Conservation (phyloP, 2,888 invertebrate species). For the Rugalucina vietnamica region DNA sequence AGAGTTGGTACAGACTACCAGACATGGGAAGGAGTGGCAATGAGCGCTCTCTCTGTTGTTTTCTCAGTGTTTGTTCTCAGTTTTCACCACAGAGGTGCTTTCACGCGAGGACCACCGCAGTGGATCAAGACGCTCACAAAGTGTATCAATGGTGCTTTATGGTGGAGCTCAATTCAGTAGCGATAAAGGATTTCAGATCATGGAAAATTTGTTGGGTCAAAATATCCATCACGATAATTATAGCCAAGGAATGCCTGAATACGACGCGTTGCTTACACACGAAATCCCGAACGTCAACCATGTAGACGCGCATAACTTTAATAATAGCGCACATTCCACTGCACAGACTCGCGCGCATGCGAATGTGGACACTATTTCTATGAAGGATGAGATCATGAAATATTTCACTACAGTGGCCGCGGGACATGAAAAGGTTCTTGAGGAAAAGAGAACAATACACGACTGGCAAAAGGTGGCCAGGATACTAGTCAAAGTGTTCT, state of each 20-base stretch:
- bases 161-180: constrained; percentile 61
- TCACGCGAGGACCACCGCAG: constrained; percentile 76
- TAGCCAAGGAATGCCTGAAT: neutral
- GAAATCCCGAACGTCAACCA: constrained; percentile 45
- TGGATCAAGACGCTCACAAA: constrained; percentile 76
- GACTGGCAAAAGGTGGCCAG: constrained; percentile 85
- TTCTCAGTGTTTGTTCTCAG: constrained; percentile 84
- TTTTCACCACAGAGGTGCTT: constrained; percentile 81
- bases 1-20: no score
- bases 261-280: constrained; percentile 25
- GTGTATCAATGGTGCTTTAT: constrained; percentile 67
- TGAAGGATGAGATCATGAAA: constrained; percentile 75
- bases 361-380: neutral
- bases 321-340: constrained; percentile 21
- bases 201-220: neutral
- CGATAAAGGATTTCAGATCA: constrained; percentile 31
- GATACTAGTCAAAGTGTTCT: constrained; percentile 85
- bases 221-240: neutral
- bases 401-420: constrained; percentile 76
- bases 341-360: neutral
- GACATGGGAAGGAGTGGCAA: no score
- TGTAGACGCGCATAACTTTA: constrained; percentile 28
- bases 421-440: constrained; percentile 72
- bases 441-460: constrained; percentile 69
- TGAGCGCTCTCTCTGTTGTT: constrained; percentile 83